These are phyloP conservation scores for Synergus laeviventris DNA, from an alignment of 2,888 invertebrate genomes.

Conservation along the genomic window DNA sequence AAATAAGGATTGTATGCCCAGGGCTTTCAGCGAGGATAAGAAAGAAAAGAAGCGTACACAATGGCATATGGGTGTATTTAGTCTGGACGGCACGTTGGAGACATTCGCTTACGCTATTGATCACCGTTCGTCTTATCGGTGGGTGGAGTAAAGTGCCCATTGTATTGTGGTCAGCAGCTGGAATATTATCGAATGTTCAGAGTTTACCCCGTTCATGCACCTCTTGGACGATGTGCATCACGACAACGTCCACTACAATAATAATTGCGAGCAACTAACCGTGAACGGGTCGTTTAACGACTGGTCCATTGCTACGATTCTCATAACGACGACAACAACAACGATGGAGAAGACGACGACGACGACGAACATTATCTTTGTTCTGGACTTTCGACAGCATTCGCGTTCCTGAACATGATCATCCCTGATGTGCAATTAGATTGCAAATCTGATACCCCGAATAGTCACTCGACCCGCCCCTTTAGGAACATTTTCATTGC, in stretches of 20 bases:
- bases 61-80: constrained; percentile 32
- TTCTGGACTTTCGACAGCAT: constrained; percentile 27
- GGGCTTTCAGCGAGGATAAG: constrained; percentile 17
- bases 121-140: constrained; percentile 55
- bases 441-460: constrained; percentile 8
- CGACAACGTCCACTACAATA: constrained; percentile 59
- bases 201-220: constrained; percentile 47
- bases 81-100: constrained; percentile 37
- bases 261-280: constrained; percentile 68
- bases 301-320: constrained; percentile 52
- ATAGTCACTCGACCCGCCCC: background rate
- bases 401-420: constrained; percentile 7
- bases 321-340: constrained; percentile 47
- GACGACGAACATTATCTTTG: constrained; percentile 23
- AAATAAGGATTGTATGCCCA: constrained; percentile 22
- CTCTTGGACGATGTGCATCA: constrained; percentile 45
- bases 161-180: constrained; percentile 62
- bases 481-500: background rate
- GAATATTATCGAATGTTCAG: constrained; percentile 65
- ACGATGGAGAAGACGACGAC: constrained; percentile 25
- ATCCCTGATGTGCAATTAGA: constrained; percentile 30
- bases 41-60: constrained; percentile 15
- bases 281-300: constrained; percentile 65
- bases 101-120: constrained; percentile 54
- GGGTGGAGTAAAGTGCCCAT: constrained; percentile 59